Evolutionary conservation across 2,797 vertebrate genomes (phyloP).

Genomic region (Liasis olivaceus): DNA sequence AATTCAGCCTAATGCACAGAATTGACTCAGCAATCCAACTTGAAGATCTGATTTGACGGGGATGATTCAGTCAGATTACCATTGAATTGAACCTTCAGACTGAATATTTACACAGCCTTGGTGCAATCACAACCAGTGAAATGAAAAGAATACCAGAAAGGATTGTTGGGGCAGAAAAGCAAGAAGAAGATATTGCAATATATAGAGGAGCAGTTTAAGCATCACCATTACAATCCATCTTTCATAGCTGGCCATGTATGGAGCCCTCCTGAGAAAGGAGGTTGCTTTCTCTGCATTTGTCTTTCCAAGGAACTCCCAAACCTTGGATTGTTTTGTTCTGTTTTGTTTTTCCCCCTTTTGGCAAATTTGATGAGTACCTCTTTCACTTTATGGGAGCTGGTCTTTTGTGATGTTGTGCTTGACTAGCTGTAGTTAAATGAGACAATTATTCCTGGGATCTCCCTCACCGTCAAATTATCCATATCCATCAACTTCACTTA

Average conservation of each 20-base stretch:
- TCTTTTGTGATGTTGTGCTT: neutral
- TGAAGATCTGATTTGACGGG: neutral
- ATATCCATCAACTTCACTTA: constrained; percentile 7
- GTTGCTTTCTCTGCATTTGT: neutral
- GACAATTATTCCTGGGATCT: neutral
- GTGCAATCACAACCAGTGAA: neutral
- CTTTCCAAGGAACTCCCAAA: neutral
- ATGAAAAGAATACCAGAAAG: neutral
- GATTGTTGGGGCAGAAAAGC: neutral
- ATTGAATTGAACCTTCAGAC: neutral
- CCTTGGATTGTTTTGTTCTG: neutral
- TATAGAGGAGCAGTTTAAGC: neutral
- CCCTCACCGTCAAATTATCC: neutral
- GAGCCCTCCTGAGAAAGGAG: neutral
- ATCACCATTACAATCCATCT: neutral
- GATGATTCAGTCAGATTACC: neutral
- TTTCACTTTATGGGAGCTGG: neutral
- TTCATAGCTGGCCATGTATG: neutral
- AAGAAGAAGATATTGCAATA: neutral
- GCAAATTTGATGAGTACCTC: neutral
- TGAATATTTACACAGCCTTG: neutral
- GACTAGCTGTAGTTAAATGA: constrained; percentile 9
- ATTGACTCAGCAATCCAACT: neutral
- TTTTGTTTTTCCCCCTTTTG: neutral
- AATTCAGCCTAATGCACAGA: neutral